Evolutionary conservation across 2,113 vertebrate species (phyloP).

Genomic region (Arenaria interpres): DNA sequence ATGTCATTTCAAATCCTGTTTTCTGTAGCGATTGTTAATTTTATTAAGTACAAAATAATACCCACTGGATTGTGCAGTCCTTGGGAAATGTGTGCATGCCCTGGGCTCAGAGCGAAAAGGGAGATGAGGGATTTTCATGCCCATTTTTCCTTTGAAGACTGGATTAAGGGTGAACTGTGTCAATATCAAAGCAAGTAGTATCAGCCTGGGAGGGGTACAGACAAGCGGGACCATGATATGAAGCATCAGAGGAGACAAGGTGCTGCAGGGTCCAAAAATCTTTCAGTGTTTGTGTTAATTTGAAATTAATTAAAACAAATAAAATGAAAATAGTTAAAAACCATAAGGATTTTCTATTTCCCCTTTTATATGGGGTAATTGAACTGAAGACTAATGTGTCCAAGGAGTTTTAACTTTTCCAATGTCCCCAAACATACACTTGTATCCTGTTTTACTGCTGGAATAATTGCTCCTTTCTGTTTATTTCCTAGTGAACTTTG

Average conservation of each 20-base stretch:
- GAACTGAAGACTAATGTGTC: background rate
- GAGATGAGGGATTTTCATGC: background rate
- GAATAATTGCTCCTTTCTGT: background rate
- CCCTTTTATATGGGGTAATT: background rate
- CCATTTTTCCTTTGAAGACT: constrained; percentile 21
- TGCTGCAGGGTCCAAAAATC: background rate
- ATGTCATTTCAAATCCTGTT: constrained; percentile 8
- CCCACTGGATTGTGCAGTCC: background rate
- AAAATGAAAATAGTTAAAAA: background rate
- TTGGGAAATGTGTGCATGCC: background rate
- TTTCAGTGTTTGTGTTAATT: constrained; percentile 22
- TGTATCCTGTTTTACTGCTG: background rate
- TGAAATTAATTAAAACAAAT: constrained; percentile 22
- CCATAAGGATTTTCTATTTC: background rate
- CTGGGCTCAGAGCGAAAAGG: background rate
- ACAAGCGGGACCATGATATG: background rate
- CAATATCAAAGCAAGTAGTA: constrained; percentile 50
- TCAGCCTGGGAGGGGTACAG: background rate
- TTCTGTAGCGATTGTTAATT: constrained; percentile 18
- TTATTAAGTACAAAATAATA: constrained; percentile 33
- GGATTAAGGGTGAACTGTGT: background rate
- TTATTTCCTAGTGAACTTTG: background rate
- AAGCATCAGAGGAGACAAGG: background rate
- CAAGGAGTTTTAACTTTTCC: background rate
- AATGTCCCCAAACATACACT: background rate